Percentiles rank a stretch among this genome's conserved stretches.
phyloP scores from a whole-genome alignment of 2,888 invertebrate genomes.

The Pammene fasciana region DNA sequence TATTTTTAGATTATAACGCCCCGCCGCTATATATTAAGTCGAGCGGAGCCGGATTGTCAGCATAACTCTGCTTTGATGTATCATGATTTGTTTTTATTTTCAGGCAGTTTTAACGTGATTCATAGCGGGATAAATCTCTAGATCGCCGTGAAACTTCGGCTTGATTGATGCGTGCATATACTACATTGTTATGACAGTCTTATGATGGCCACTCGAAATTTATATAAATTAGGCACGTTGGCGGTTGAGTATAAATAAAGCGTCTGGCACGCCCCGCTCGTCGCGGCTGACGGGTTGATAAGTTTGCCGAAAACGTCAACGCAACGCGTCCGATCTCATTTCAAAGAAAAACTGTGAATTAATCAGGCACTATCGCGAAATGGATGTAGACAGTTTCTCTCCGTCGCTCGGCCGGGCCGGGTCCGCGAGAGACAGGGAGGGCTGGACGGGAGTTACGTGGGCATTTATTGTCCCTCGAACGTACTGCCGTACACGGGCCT shows the following conservation, averaged over 20 bases:
- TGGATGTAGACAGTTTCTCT: slow-evolving; percentile 70
- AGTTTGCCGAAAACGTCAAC: slow-evolving; percentile 71
- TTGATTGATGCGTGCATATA: slow-evolving; percentile 73
- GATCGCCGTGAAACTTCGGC: slow-evolving; percentile 72
- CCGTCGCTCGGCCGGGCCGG: slow-evolving; percentile 61
- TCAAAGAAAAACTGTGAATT: slow-evolving; percentile 79
- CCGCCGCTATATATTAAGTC: slow-evolving; percentile 81
- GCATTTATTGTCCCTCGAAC: slow-evolving; percentile 76
- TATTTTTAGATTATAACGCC: slow-evolving; percentile 83
- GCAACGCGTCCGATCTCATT: slow-evolving; percentile 67
- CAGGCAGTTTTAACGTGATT: slow-evolving; percentile 76
- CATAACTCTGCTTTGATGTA: slow-evolving; percentile 82
- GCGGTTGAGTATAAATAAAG: slow-evolving; percentile 38
- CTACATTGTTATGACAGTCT: slow-evolving; percentile 71
- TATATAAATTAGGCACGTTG: slow-evolving; percentile 44
- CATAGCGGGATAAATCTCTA: slow-evolving; percentile 78
- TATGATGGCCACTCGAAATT: slow-evolving; percentile 56
- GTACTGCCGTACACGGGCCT: slow-evolving; percentile 59
- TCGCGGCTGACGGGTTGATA: slow-evolving; percentile 64
- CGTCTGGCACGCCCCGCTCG: slow-evolving; percentile 50
- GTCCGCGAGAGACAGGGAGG: slow-evolving; percentile 63
- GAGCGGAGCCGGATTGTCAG: slow-evolving; percentile 80
- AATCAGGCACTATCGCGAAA: slow-evolving; percentile 73
- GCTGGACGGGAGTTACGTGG: slow-evolving; percentile 71
- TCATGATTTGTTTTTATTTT: slow-evolving; percentile 81